These are phyloP conservation scores for Tragulus kanchil DNA, from an alignment of 2,113 vertebrate species.

Conservation along the genomic window DNA sequence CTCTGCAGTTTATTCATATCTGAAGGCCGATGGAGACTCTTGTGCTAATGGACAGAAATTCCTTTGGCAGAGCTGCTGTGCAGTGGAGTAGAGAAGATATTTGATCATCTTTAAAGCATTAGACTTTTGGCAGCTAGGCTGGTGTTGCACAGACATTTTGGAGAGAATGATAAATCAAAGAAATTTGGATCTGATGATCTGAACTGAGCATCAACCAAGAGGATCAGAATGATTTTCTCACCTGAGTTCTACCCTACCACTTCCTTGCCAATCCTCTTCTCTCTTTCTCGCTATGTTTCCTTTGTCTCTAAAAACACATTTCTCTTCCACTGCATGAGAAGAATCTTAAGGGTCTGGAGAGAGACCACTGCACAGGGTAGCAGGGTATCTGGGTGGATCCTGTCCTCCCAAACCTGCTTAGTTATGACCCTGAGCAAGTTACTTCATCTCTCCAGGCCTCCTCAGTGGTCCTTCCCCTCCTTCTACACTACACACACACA, in stretches of 20 bases:
- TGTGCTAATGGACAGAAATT: neutral
- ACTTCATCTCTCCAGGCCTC: neutral
- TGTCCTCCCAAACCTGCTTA: neutral
- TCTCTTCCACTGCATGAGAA: neutral
- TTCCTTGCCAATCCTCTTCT: neutral
- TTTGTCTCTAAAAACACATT: neutral
- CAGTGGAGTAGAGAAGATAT: neutral
- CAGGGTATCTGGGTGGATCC: neutral
- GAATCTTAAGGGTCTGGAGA: neutral
- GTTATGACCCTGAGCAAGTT: neutral
- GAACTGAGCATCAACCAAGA: neutral
- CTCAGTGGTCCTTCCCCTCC: neutral
- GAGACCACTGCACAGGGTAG: rapidly evolving
- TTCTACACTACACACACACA: too few relatives aligned
- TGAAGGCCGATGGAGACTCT: neutral
- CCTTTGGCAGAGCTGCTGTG: neutral
- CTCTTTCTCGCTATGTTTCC: neutral
- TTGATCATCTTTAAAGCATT: neutral
- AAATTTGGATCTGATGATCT: neutral
- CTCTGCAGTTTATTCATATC: neutral
- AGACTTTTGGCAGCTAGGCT: neutral
- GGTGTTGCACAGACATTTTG: neutral
- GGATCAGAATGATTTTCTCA: neutral
- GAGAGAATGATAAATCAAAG: neutral
- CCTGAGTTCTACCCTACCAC: neutral